Evolutionary conservation across 2,113 vertebrate species (phyloP).

Genomic region (Paramisgurnus dabryanus): DNA sequence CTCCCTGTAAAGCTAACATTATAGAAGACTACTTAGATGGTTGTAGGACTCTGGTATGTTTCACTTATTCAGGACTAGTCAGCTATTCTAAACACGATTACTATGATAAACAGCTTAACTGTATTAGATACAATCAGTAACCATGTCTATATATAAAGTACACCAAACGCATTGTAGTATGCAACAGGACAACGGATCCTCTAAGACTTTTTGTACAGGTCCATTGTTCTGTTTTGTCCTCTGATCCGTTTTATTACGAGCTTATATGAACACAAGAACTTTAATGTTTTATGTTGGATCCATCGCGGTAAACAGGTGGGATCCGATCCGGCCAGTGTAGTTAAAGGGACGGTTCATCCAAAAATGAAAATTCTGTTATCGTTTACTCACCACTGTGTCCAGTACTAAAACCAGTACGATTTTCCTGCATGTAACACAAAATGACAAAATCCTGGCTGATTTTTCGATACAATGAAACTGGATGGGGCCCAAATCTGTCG

Average conservation of each 20-base stretch:
- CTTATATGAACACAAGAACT: neutral
- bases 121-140: constrained; percentile 65
- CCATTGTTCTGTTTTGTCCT: neutral
- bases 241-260: neutral
- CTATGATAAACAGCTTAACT: constrained; percentile 61
- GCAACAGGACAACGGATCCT: constrained; percentile 40
- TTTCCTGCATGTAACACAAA: neutral
- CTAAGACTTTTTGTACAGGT: constrained; percentile 50
- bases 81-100: constrained; percentile 35
- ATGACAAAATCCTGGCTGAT: neutral
- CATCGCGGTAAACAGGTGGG: neutral
- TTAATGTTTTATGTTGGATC: neutral
- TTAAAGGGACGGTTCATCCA: neutral
- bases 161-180: constrained; percentile 61
- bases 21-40: neutral
- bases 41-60: neutral
- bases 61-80: constrained; percentile 19
- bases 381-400: neutral
- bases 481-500: neutral
- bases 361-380: neutral
- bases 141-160: constrained; percentile 70
- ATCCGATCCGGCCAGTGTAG: neutral
- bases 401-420: no score
- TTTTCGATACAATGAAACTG: neutral
- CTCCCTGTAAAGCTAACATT: neutral